Conservation (phyloP, 2,888 invertebrate genomes). For the Candidula unifasciata region DNA sequence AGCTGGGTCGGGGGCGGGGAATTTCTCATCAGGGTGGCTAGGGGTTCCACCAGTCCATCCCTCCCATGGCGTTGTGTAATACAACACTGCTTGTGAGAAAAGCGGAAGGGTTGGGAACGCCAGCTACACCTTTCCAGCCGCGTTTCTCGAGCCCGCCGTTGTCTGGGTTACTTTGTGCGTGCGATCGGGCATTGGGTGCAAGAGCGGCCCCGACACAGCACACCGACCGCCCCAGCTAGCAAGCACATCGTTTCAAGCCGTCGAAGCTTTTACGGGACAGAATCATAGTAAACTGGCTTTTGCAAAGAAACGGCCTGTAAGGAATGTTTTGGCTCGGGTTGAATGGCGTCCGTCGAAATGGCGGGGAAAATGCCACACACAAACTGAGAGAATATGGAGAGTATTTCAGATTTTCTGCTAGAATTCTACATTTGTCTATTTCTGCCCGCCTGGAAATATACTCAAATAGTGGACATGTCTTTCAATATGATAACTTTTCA, state of each 20-base stretch:
- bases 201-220: background rate
- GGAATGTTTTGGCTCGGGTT: background rate
- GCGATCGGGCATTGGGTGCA: slow-evolving; percentile 42
- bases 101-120: background rate
- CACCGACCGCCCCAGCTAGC: background rate
- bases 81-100: background rate
- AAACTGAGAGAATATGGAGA: background rate
- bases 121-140: background rate
- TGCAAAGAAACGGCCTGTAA: background rate
- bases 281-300: background rate
- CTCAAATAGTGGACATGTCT: no score
- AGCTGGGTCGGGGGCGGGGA: background rate
- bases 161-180: slow-evolving; percentile 40
- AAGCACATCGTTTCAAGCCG: background rate
- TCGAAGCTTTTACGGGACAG: background rate
- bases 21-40: background rate
- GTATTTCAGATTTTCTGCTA: no score
- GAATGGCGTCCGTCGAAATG: slow-evolving; percentile 11
- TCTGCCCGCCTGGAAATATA: no score
- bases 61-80: slow-evolving; percentile 2
- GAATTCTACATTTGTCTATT: no score
- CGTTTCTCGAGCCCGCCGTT: slow-evolving; percentile 22
- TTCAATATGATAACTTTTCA: no score
- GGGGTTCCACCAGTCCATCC: background rate
- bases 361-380: background rate